These are phyloP conservation scores for Amphimallon solstitiale DNA, from an alignment of 2,888 invertebrate genomes.

Conservation along the genomic window DNA sequence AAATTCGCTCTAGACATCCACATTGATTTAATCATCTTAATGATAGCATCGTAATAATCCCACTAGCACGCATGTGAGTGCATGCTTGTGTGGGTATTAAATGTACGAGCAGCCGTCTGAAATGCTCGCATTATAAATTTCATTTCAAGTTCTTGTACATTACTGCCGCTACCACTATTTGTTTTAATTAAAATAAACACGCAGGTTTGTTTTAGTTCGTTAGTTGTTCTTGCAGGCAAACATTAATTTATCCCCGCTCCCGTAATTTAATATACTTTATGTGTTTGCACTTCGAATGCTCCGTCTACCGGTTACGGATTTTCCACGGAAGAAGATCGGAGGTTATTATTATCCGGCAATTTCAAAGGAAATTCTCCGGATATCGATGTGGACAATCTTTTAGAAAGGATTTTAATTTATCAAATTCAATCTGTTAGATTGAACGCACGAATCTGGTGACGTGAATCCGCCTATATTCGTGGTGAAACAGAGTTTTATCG, in stretches of 20 bases:
- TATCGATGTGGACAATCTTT: no score
- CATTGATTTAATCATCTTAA: no score
- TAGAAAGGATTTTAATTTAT: no score
- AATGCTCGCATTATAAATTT: conserved; percentile 15
- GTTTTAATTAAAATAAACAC: conserved; percentile 23
- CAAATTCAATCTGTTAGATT: no score
- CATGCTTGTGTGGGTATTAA: no score
- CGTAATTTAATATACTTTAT: conserved; percentile 19
- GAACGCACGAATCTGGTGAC: no score
- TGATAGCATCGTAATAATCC: no score
- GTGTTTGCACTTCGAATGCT: conserved; percentile 5
- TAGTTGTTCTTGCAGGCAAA: conserved; percentile 21
- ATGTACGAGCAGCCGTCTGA: background rate
- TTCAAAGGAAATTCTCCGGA: background rate
- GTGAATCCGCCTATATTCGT: no score
- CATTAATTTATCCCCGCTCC: conserved; percentile 10
- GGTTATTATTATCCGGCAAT: background rate
- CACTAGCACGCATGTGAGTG: no score
- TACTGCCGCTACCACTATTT: conserved; percentile 20
- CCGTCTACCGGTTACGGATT: background rate
- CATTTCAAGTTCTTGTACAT: conserved; percentile 21
- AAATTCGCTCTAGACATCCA: no score
- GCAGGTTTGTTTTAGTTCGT: conserved; percentile 25
- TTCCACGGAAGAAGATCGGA: no score
- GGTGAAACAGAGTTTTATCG: no score